phyloP scores from a whole-genome alignment of 2,888 invertebrate species.

The Pammene aurita region DNA sequence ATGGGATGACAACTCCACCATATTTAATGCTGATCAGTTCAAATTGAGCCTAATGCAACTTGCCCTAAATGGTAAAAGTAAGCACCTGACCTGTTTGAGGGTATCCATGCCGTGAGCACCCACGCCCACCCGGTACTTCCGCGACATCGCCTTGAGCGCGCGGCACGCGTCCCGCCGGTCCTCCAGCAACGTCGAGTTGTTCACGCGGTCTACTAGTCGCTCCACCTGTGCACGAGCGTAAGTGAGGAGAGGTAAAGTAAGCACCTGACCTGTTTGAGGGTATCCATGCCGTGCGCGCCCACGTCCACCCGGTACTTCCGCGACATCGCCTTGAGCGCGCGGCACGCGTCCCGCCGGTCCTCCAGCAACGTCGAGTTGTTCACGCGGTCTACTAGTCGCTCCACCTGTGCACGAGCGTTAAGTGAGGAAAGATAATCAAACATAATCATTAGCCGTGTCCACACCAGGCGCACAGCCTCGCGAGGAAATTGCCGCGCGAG shows the following conservation, averaged over 20 bases:
- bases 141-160: slow-evolving; percentile 94
- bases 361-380: slow-evolving; percentile 96
- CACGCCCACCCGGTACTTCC: slow-evolving; percentile 97
- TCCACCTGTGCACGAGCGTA: too few species aligned
- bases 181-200: slow-evolving; percentile 95
- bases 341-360: slow-evolving; percentile 97
- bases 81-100: slow-evolving; percentile 80
- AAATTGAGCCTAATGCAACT: too few species aligned
- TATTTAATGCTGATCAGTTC: too few species aligned
- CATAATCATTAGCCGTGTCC: too few species aligned
- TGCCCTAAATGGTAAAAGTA: too few species aligned
- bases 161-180: slow-evolving; percentile 98
- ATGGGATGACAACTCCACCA: too few species aligned
- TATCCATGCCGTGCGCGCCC: slow-evolving; percentile 95
- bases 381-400: slow-evolving; percentile 95
- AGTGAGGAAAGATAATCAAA: too few species aligned
- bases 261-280: slow-evolving; percentile 83
- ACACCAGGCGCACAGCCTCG: too few species aligned
- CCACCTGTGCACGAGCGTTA: slow-evolving; percentile 85
- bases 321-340: slow-evolving; percentile 95
- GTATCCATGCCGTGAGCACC: slow-evolving; percentile 96
- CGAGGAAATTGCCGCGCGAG: too few species aligned
- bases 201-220: slow-evolving; percentile 94
- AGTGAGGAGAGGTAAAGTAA: too few species aligned
- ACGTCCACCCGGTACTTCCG: slow-evolving; percentile 97